Conservation (phyloP, 2,113 vertebrate species). For the Trogon surrucura region DNA sequence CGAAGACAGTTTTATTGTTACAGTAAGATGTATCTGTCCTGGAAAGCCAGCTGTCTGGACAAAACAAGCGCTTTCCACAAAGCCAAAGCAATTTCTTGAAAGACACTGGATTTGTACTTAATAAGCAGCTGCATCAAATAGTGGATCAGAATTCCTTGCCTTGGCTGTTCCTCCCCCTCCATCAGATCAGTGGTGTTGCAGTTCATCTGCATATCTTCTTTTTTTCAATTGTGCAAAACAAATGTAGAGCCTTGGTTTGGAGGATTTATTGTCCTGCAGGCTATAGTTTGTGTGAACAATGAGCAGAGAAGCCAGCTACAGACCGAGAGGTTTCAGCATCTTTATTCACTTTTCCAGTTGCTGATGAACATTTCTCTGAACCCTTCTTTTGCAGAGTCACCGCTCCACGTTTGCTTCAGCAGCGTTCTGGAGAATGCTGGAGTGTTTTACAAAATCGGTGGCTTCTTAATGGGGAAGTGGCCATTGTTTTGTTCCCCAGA, state of each 20-base stretch:
- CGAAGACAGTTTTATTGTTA: background rate
- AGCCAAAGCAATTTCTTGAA: background rate
- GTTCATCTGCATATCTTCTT: background rate
- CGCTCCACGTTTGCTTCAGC: accelerated
- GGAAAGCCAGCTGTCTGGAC: background rate
- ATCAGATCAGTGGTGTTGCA: background rate
- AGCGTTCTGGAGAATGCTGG: background rate
- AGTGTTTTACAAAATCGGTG: background rate
- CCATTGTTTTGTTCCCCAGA: background rate
- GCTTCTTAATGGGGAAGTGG: background rate
- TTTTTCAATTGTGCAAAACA: background rate
- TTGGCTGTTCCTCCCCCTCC: background rate
- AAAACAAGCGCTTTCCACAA: background rate
- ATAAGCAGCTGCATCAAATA: background rate
- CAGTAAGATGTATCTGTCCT: background rate
- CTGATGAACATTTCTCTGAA: background rate
- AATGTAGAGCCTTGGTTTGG: background rate
- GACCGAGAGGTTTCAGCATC: background rate
- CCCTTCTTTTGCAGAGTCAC: background rate
- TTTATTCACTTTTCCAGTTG: background rate
- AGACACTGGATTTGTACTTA: background rate
- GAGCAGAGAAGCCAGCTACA: background rate
- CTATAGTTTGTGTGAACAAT: background rate
- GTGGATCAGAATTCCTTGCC: background rate
- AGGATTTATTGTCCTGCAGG: background rate